These are phyloP conservation scores for Ptiloglossa arizonensis DNA, from an alignment of 1,140 invertebrate species.

Conservation along the genomic window DNA sequence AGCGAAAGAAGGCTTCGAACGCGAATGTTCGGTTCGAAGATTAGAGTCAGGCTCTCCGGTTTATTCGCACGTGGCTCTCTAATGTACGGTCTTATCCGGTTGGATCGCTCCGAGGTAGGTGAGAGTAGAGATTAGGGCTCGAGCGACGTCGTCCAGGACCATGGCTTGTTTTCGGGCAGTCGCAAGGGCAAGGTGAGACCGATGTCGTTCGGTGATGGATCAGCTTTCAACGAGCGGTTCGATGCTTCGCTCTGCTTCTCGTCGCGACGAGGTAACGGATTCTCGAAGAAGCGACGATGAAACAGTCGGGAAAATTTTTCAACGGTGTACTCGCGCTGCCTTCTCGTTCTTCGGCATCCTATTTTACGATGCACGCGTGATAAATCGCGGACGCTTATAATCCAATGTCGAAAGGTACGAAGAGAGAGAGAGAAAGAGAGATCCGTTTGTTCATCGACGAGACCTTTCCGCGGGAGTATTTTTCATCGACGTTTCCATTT, in stretches of 20 bases:
- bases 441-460: not conserved
- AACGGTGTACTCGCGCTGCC: not conserved
- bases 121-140: too few relatives aligned
- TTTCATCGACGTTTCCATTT: slow-evolving; percentile 45
- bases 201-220: too few relatives aligned
- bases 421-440: not conserved
- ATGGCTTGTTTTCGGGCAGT: too few relatives aligned
- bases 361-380: slow-evolving; percentile 19
- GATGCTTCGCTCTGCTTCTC: not conserved
- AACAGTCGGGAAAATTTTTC: not conserved
- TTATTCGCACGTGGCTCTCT: too few relatives aligned
- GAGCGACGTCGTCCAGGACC: too few relatives aligned
- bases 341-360: not conserved
- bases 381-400: slow-evolving; percentile 18
- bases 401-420: not conserved
- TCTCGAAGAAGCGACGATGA: not conserved
- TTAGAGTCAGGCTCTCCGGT: too few relatives aligned
- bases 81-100: too few relatives aligned
- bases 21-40: too few relatives aligned
- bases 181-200: too few relatives aligned
- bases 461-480: slow-evolving; percentile 10
- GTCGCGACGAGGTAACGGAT: slow-evolving; percentile 1
- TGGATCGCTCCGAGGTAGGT: too few relatives aligned
- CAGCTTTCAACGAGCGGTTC: too few relatives aligned
- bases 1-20: too few relatives aligned